Base-by-base conservation (phyloP, 2,797 vertebrate genomes). In the Hemitrygon akajei region DNA sequence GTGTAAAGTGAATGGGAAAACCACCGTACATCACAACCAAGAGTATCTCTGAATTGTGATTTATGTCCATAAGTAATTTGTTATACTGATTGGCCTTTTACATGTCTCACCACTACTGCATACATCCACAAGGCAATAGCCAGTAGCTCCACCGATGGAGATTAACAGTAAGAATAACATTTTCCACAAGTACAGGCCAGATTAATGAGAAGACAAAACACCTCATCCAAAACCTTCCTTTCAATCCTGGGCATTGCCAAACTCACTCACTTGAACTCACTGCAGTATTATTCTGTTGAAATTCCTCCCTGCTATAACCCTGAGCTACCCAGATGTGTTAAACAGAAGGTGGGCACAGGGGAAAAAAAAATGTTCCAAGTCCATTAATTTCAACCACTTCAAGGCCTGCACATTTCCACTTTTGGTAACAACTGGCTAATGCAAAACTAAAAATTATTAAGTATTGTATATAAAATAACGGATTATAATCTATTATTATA, bases 381-480 rank as follows among this genome's bases (percentile, higher is more conserved):
- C 86, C 60, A 37, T 66, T 9, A 12, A 34, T n/a, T 34, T 63
- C 60, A 66, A 25, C 71, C 27, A 75, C 22, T 75, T 22, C 71
- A 22, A 75, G 71, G 22, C 22, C 71, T 75, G n/a, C 60, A 66
- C n/a, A 0, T 63, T 4, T 37, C n/a, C n/a, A 22, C 63, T 86
- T 16, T 6, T 69, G 16, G 16, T 37, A 89, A 87, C n/a, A 63
- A 66, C 84, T n/a, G 3, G 30, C 20, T 7, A 34, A 34, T 89
- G 63, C 66, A 37, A 37, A 66, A 69, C n/a, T 89, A 89, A 69
- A 89, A 87, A 84, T 84, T 86, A 86, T 89, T 89, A 89, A 37
- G 34, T 66, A 66, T 89, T 89, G 30, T 63, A n/a, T 34, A 89
- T 89, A 20, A 63, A 87, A 87, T 87, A 63, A 87, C 63, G 27